phyloP scores from a whole-genome alignment of 64 coral and sea anemone species.

The Pachyseris speciosa region DNA sequence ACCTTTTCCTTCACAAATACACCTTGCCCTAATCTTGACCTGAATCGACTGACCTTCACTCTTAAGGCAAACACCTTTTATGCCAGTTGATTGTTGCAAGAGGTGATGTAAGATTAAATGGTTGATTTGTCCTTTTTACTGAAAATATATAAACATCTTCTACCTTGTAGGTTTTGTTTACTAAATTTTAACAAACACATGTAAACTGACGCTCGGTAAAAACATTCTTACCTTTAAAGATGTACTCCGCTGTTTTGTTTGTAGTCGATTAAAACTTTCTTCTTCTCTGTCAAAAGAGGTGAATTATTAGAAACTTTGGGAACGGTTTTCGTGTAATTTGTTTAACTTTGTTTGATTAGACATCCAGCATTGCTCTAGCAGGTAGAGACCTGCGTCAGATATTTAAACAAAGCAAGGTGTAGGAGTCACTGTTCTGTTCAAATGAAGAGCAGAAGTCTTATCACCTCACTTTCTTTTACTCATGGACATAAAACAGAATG shows the following conservation, averaged over 20 bases:
- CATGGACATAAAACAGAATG: too few species aligned
- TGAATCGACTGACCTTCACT: background rate
- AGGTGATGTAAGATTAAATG: conserved; percentile 37
- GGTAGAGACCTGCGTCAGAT: background rate
- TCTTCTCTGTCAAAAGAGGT: background rate
- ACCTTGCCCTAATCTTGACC: background rate
- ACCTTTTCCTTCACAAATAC: background rate
- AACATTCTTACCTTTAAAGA: background rate
- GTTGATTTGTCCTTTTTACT: background rate
- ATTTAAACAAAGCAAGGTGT: background rate
- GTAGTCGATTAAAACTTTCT: background rate
- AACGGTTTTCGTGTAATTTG: background rate
- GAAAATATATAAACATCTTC: conserved; percentile 15
- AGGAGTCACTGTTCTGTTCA: too few species aligned
- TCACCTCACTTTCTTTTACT: too few species aligned
- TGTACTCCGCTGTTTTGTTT: background rate
- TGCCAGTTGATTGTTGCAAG: background rate
- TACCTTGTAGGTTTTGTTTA: background rate
- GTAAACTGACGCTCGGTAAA: background rate
- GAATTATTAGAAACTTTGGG: background rate
- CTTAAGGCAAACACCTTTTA: background rate
- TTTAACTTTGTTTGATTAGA: background rate
- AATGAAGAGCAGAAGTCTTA: too few species aligned
- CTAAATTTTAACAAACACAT: background rate
- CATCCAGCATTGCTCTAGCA: background rate